Percentiles rank a stretch among this genome's conserved stretches.
Conservation (phyloP, 2,888 invertebrate species). For the Neoitamus cyanurus region DNA sequence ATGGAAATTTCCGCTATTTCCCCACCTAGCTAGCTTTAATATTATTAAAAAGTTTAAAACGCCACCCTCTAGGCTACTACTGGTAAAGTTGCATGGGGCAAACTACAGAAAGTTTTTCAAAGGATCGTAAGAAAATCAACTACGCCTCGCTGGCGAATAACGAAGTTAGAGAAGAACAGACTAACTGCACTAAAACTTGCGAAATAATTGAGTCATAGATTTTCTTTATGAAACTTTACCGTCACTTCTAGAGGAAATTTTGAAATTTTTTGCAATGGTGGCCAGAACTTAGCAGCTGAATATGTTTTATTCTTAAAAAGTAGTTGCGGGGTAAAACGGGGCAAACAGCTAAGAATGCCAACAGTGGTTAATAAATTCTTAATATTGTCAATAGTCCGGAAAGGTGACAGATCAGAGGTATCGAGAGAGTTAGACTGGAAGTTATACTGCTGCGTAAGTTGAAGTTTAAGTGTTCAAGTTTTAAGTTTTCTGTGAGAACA, state of each 20-base stretch:
- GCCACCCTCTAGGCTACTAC: background rate
- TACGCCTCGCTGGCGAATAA: background rate
- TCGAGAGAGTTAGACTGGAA: no score
- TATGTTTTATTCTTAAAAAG: background rate
- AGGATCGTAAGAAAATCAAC: background rate
- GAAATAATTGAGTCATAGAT: background rate
- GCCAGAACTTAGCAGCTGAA: background rate
- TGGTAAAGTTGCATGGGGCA: background rate
- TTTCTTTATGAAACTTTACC: background rate
- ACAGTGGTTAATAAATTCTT: no score
- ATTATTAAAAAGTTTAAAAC: background rate
- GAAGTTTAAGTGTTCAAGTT: no score
- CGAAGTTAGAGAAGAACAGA: background rate
- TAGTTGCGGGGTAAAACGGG: no score
- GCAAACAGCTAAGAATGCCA: no score
- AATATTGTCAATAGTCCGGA: no score
- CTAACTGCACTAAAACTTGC: background rate
- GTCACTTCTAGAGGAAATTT: background rate
- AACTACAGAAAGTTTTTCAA: background rate
- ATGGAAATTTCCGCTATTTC: background rate
- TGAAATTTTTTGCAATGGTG: background rate
- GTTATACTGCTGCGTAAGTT: no score
- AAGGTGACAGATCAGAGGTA: no score
- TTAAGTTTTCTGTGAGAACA: no score
- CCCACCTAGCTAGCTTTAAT: background rate